Base-by-base conservation (phyloP, 2,888 invertebrate genomes). In the Cosmia trapezina region DNA sequence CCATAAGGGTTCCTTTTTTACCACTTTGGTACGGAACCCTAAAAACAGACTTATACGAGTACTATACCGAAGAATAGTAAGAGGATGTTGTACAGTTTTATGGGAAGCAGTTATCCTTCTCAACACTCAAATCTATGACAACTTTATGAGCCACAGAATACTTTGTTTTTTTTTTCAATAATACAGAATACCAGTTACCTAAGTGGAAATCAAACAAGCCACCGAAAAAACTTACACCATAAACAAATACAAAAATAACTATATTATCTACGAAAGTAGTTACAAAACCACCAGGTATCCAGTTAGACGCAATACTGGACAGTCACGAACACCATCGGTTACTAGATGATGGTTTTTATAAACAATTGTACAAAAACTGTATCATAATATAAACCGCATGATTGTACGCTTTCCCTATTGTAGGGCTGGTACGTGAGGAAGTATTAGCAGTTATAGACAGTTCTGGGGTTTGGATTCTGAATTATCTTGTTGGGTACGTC, bases 311-410 rank as follows among this genome's bases (percentile, higher is more conserved):
- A 88, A 89, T 88, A 89, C 87, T 67, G 83, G 72, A 53, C 63
- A 71, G 87, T 92, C 94, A 95, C 94, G 95, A 94, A 90, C 89
- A 74, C 72, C 75, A 80, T 91, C 87, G 93, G 93, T 92, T 92
- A 89, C 89, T 89, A 93, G 92, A 93, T 92, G 89, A 88, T 87
- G 74, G 89, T 92, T 93, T 93, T 93, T 93, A 90, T 90, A 87
- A 87, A 88, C 87, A 89, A 89, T 87, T 85, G 85, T 73, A 91
- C 89, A 94, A 94, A 94, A 95, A 94, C 93, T 89, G 87, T 90
- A 93, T 92, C 92, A 90, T 91, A 90, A 89, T 86, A 78, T 76
- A 51, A 80, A 95, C 95, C 95, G 89, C 95, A 94, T 89, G 90
- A 92, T 92, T 91, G 89, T 87, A 81, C 88, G 89, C 88, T 90